Evolutionary conservation across 2,113 vertebrate species (phyloP).

Genomic region (Galemys pyrenaicus): DNA sequence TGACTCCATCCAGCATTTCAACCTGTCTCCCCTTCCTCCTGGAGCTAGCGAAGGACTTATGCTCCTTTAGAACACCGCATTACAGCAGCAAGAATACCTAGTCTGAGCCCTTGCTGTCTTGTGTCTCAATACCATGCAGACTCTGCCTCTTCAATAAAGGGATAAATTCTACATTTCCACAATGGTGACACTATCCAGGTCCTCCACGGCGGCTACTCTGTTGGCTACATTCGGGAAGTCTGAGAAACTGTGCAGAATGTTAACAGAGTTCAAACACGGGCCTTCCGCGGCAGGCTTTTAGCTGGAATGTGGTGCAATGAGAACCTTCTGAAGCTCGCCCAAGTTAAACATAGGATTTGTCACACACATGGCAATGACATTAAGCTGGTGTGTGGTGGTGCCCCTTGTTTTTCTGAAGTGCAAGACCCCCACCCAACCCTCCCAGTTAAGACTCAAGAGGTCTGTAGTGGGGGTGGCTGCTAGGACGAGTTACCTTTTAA

Average conservation of each 20-base stretch:
- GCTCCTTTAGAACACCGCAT: neutral
- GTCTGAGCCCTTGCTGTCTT: neutral
- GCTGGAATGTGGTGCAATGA: neutral
- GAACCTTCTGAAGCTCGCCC: slow-evolving; percentile 51
- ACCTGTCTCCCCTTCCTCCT: neutral
- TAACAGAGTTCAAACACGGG: neutral
- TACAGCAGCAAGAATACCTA: neutral
- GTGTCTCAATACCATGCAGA: neutral
- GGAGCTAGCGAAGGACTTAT: neutral
- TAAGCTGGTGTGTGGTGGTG: neutral
- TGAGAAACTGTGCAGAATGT: neutral
- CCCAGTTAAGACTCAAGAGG: neutral
- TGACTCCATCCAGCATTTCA: neutral
- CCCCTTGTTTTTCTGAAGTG: slow-evolving; percentile 32
- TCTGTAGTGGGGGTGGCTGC: neutral
- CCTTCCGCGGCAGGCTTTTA: neutral
- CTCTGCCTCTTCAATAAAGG: neutral
- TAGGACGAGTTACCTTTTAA: neutral
- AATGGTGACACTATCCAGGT: neutral
- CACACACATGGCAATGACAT: slow-evolving; percentile 23
- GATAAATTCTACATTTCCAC: neutral
- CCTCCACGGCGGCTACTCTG: neutral
- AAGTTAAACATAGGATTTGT: slow-evolving; percentile 59
- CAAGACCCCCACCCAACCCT: neutral
- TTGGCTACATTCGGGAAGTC: neutral